phyloP scores from a whole-genome alignment of 2,888 invertebrate genomes.

The Drosophila siamana region DNA sequence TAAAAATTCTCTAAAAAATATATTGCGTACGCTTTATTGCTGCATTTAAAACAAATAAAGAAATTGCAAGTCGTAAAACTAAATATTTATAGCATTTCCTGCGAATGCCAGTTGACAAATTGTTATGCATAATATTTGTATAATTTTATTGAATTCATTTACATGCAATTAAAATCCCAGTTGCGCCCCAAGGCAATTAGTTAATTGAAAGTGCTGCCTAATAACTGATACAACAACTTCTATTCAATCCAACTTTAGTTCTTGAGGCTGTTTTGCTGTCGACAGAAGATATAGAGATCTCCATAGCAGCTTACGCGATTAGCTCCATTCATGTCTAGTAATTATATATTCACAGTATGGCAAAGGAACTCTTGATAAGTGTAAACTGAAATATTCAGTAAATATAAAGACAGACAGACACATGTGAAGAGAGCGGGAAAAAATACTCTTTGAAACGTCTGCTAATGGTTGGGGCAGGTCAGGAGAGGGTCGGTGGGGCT shows the following conservation, averaged over 20 bases:
- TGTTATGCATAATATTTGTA: neutral
- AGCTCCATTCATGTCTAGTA: conserved; percentile 38
- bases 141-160: neutral
- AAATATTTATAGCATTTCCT: neutral
- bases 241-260: too few relatives aligned
- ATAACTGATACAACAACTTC: neutral
- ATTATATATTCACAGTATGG: conserved; percentile 30
- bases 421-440: conserved; percentile 2
- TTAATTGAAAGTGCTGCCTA: neutral
- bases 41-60: neutral
- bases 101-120: neutral
- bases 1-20: conserved; percentile 1
- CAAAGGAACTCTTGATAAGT: conserved; percentile 32
- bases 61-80: neutral
- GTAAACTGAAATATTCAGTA: conserved; percentile 32
- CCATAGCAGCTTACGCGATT: conserved; percentile 33
- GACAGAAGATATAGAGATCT: too few relatives aligned
- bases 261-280: neutral
- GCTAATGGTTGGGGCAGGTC: conserved; percentile 10
- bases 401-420: conserved; percentile 19
- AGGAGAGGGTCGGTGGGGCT: neutral
- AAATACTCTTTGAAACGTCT: conserved; percentile 26
- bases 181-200: neutral
- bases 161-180: neutral
- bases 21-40: conserved; percentile 2